Evolutionary conservation across 2,113 vertebrate genomes (phyloP).

Genomic region (Capricornis sumatraensis): DNA sequence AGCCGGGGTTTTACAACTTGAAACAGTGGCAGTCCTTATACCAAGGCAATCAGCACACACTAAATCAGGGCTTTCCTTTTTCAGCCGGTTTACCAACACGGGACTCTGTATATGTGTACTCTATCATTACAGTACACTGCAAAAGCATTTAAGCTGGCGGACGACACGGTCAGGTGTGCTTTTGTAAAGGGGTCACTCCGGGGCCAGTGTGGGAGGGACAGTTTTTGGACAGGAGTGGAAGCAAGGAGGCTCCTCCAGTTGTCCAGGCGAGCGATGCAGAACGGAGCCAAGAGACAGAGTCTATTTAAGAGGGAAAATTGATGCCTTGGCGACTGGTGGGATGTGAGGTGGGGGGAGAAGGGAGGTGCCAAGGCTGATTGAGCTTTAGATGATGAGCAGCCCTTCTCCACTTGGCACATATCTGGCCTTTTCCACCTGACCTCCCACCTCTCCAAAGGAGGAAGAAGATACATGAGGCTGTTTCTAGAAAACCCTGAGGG

Average conservation of each 20-base stretch:
- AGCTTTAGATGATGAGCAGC: not conserved
- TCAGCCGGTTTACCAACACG: not conserved
- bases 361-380: not conserved
- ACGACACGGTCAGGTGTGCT: not conserved
- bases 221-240: not conserved
- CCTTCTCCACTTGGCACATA: not conserved
- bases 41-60: not conserved
- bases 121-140: not conserved
- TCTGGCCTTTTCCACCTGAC: not conserved
- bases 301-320: not conserved
- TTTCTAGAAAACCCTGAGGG: not conserved
- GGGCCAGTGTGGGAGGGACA: not conserved
- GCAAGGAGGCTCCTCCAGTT: not conserved
- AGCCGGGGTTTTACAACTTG: not conserved
- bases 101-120: rapidly evolving
- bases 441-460: not conserved
- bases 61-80: not conserved
- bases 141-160: not conserved
- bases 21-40: not conserved
- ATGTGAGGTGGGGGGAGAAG: not conserved
- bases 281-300: not conserved
- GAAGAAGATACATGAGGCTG: not conserved
- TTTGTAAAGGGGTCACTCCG: not conserved
- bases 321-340: not conserved
- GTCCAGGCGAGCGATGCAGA: rapidly evolving